Percentiles rank a stretch among this genome's conserved stretches.
phyloP scores from a whole-genome alignment of 1,140 invertebrate species.

The Andrena cerasifolii region DNA sequence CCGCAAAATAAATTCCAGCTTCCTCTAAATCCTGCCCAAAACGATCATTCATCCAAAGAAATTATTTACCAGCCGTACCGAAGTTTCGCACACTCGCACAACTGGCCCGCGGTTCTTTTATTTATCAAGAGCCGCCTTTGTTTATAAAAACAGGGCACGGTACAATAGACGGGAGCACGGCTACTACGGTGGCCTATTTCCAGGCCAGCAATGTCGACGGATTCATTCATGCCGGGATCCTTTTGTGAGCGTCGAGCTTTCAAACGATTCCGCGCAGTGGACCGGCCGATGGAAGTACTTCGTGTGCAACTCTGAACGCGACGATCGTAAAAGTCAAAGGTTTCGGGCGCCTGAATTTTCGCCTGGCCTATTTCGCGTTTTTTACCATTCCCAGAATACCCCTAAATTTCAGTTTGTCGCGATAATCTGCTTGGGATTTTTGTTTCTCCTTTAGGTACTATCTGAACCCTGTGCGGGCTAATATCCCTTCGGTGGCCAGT shows the following conservation, averaged over 20 bases:
- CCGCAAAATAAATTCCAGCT: too few species aligned
- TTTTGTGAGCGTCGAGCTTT: slow-evolving; percentile 30
- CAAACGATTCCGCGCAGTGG: slow-evolving; percentile 16
- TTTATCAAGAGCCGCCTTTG: neutral
- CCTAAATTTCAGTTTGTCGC: too few species aligned
- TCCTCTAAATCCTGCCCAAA: too few species aligned
- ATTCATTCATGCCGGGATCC: slow-evolving; percentile 39
- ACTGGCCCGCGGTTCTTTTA: neutral
- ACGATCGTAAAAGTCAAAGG: slow-evolving; percentile 18
- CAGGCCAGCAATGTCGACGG: slow-evolving; percentile 15
- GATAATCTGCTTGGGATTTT: too few species aligned
- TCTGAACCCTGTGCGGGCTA: too few species aligned
- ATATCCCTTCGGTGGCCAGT: too few species aligned
- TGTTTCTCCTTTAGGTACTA: too few species aligned
- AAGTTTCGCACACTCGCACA: too few species aligned
- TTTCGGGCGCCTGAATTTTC: neutral
- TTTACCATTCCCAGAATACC: too few species aligned
- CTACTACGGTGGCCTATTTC: slow-evolving; percentile 42
- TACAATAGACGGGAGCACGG: neutral
- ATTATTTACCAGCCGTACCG: too few species aligned
- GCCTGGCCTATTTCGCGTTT: neutral
- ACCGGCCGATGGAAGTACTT: slow-evolving; percentile 4
- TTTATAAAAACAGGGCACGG: neutral
- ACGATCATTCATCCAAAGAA: too few species aligned
- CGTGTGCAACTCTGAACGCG: neutral